phyloP scores from a whole-genome alignment of 2,888 invertebrate species.

The Protodeltote pygarga region DNA sequence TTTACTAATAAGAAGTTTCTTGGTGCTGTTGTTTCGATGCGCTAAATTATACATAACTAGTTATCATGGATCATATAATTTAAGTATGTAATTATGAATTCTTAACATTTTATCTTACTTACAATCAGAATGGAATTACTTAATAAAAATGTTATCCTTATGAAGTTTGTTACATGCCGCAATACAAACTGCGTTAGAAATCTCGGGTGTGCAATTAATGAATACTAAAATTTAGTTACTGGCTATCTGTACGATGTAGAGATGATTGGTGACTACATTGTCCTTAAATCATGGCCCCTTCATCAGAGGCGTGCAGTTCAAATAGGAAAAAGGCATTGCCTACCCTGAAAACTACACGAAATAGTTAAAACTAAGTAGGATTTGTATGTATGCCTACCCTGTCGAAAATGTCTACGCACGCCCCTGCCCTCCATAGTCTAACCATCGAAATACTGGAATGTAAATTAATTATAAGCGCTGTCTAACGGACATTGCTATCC shows the following conservation, averaged over 20 bases:
- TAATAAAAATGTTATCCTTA: conserved; percentile 24
- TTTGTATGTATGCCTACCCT: too few relatives aligned
- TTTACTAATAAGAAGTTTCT: conserved; percentile 25
- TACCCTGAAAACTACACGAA: too few relatives aligned
- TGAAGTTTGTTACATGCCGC: conserved; percentile 9
- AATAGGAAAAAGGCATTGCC: too few relatives aligned
- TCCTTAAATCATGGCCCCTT: neutral
- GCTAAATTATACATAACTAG: conserved; percentile 9
- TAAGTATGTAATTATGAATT: conserved; percentile 16
- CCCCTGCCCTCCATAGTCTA: too few relatives aligned
- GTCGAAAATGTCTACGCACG: too few relatives aligned
- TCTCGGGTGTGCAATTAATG: conserved; percentile 6
- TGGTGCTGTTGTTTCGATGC: conserved; percentile 16
- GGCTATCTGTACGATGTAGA: neutral
- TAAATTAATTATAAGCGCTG: too few relatives aligned
- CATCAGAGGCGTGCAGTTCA: neutral
- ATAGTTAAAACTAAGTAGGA: too few relatives aligned
- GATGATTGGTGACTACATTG: too few relatives aligned
- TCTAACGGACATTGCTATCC: too few relatives aligned
- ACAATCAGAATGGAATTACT: conserved; percentile 23
- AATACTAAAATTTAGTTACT: conserved; percentile 2
- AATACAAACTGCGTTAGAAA: conserved; percentile 32
- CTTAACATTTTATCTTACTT: conserved; percentile 11
- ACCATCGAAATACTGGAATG: too few relatives aligned
- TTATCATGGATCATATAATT: conserved; percentile 19